Base-by-base conservation (phyloP, 2,113 vertebrate species). In the Thomomys bottae region DNA sequence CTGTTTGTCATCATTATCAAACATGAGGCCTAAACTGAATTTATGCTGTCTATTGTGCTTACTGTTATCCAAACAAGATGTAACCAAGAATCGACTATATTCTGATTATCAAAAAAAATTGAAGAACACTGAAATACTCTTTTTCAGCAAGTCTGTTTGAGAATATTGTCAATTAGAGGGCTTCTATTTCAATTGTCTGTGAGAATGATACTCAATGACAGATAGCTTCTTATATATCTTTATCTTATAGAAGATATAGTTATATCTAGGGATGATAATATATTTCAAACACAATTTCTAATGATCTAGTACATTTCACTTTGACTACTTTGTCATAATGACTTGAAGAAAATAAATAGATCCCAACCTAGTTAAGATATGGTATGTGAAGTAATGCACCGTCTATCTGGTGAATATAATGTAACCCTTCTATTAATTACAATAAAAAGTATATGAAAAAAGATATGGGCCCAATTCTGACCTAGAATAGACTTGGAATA, bases 241-340 rank as follows among this genome's bases (percentile, higher is more conserved):
- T 17, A 45, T 28, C 26, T 63, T 38, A 15, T 54, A 20, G 14
- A 54, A 54, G 49, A 54, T 54, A 28, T 11, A 75, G 17, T 2
- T 17, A 28, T 54, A 54, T 54, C 26, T 54, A 36, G 21, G 66
- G 68, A 73, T 30, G 1, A 67, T 5, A 38, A 38, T 5, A 73
- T 36, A 5, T 49, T 75, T 75, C 5, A 67, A 77, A 70, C 75
- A 34, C 5, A 67, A 70, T 8, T 91, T 80, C 20, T 26, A 61
- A 89, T 72, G 9, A 5, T 73, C 66, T 90, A 88, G 64, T 2
- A 64, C 76, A 42, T 32, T 93, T 89, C 42, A 73, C 92, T 85
- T 70, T 82, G 34, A 86, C 20, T 1, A 30, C 72, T 81, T 81
- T 5, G 14, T 75, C 92, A 21, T n/a, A 38, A n/a, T 59, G 20